These are phyloP conservation scores for Regulus satrapa DNA, from an alignment of 2,113 vertebrate genomes.

Conservation along the genomic window DNA sequence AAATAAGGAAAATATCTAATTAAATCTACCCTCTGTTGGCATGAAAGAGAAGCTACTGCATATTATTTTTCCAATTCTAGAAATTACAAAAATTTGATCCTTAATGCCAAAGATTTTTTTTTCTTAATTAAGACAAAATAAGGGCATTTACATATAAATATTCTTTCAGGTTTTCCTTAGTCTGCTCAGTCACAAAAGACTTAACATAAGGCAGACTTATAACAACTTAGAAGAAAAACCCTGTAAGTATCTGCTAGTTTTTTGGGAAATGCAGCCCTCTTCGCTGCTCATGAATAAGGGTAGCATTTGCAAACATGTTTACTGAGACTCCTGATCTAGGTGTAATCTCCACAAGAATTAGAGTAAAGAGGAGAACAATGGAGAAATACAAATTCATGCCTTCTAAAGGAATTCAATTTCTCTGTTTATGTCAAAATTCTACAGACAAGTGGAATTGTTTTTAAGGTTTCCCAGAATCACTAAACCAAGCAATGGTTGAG, in stretches of 20 bases:
- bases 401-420: neutral
- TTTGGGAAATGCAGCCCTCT: neutral
- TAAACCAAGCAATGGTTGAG: neutral
- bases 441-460: neutral
- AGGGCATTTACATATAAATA: neutral
- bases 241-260: neutral
- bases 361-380: neutral
- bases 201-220: neutral
- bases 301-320: neutral
- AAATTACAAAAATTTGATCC: neutral
- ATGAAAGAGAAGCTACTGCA: neutral
- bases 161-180: neutral
- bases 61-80: neutral
- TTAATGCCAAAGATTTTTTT: neutral
- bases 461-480: neutral
- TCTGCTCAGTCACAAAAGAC: neutral
- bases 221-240: neutral
- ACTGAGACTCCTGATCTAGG: neutral
- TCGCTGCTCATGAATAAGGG: neutral
- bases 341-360: neutral
- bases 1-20: neutral
- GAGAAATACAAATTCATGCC: neutral
- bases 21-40: neutral
- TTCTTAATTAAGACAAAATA: too few species aligned
- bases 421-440: neutral